Percentiles rank a stretch among this genome's conserved stretches.
phyloP scores from a whole-genome alignment of 2,113 vertebrate species.

The Elanus axillaris region DNA sequence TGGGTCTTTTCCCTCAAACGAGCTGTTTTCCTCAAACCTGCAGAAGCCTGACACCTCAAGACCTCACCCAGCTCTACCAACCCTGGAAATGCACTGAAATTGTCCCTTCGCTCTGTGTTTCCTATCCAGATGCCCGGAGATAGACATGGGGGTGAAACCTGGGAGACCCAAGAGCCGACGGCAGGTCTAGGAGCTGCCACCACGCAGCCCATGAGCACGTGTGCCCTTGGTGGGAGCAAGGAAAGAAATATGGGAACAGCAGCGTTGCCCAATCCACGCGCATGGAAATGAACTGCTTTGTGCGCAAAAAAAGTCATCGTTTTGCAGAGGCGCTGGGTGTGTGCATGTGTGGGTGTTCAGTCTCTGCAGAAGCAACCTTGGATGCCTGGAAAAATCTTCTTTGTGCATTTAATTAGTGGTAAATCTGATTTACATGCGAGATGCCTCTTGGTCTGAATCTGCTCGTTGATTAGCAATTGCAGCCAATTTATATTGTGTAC shows the following conservation, averaged over 20 bases:
- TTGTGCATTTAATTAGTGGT: conserved; percentile 53
- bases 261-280: background rate
- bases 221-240: background rate
- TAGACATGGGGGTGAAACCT: accelerated
- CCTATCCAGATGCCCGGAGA: accelerated
- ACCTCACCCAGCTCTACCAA: background rate
- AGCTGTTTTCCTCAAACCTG: background rate
- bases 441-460: conserved; percentile 46
- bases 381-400: conserved; percentile 37
- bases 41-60: background rate
- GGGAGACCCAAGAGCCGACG: accelerated
- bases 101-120: accelerated
- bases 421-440: conserved; percentile 8
- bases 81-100: accelerated
- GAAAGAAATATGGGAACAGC: background rate
- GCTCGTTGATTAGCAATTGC: background rate
- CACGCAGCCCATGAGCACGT: accelerated
- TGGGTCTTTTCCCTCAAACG: background rate
- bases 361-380: conserved; percentile 20
- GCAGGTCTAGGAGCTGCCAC: accelerated
- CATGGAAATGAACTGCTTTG: conserved; percentile 7
- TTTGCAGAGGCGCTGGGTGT: conserved; percentile 16
- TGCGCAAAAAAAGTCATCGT: background rate
- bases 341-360: conserved; percentile 39
- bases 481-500: background rate